Evolutionary conservation across 30 jellyfish, hydroid and myxozoan genomes (phyloP), one percentile per base, ranked within the genome.

Genomic region (Aurelia aurita): DNA sequence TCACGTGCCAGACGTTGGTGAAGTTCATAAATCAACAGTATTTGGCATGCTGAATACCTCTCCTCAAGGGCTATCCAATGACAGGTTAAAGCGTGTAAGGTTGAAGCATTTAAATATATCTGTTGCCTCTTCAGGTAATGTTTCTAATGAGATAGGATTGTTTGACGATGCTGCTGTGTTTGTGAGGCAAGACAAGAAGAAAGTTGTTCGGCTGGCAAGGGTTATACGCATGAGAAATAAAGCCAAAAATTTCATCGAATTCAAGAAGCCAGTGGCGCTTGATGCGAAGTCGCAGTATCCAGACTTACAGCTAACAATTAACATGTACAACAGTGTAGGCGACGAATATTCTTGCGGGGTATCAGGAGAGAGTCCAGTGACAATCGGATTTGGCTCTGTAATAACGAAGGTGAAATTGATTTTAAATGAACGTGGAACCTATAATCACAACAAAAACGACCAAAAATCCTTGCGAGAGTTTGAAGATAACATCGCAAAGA

Each of bases 1-100:
- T 20, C 6, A 4, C 46, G 69, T 34, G 2, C 69, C 29, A 35
- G 68, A 28, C 27, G 83, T 71, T 21, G 66, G 83, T 15, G 70
- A 71, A 27, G 83, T 71, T 25, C 83, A 71, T 43, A 71, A 71
- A 18, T 71, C 70, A 1, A 71, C 70, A 12, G 82, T 69, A 9
- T 69, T 69, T 22, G 70, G 45, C 3, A 72, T 72, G 84, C 47
- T 72, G 9, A 15, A 72, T 72, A 20, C 71, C 3, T 8, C 19
- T 16, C 70, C 84, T 16, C 0, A 23, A 5, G 49, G 69, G 8
- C 3, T 72, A 14, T 45, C 84, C 6, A 26, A 0, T 10, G 84
- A 72, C 45, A 39, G 84, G 16, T 47, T 72, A 27, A 72, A 72
- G 19, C 69, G 84, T 3, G 84, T 72, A 11, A 44, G 31, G 31